Base-by-base conservation (phyloP, 92 coral and sea anemone species). In the Palythoa grandis region DNA sequence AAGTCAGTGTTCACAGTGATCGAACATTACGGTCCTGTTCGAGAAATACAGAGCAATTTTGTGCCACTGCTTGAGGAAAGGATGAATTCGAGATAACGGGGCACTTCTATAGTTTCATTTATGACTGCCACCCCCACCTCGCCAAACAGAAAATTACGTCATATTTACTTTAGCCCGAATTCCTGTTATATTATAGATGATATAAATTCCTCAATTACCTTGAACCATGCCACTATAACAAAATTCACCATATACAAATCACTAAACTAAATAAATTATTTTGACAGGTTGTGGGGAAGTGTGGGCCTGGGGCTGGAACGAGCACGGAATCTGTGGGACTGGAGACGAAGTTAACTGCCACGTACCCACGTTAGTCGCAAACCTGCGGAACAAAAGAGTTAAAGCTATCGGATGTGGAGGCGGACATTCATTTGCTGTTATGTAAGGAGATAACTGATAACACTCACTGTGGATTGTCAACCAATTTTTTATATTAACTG, bases 281-380 rank as follows among this genome's bases (percentile, higher is more conserved):
- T 39, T 52, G 25, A 11, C 68, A 93, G 95, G 79, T 70, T 52
- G 53, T 88, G 97, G 95, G 14, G 72, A 84, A 43, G 86, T 91
- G 20, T 9, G 86, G 76, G 85, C 94, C 16, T 94, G 98, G 98
- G 98, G 98, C 43, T 94, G 98, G 98, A 94, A 94, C 82, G 98
- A 94, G 83, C 98, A 94, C 79, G 92, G 98, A 50, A 93, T 94
- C 47, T 94, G 98, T 84, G 98, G 98, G 58, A 88, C 88, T 84
- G 87, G 89, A 35, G 88, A 94, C 86, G 96, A 94, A 77, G 11
- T 52, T 13, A 94, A 94, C 54, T 71, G 91, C 48, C 91, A 85
- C 70, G 53, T 53, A 43, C 98, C 98, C 56, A 86, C 83, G 15
- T 50, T 47, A 23, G 85, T 94, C 24, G n/a, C 88, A 29, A 20